Conservation (phyloP, 2,888 invertebrate species). For the Acanthosepion pharaonis region DNA sequence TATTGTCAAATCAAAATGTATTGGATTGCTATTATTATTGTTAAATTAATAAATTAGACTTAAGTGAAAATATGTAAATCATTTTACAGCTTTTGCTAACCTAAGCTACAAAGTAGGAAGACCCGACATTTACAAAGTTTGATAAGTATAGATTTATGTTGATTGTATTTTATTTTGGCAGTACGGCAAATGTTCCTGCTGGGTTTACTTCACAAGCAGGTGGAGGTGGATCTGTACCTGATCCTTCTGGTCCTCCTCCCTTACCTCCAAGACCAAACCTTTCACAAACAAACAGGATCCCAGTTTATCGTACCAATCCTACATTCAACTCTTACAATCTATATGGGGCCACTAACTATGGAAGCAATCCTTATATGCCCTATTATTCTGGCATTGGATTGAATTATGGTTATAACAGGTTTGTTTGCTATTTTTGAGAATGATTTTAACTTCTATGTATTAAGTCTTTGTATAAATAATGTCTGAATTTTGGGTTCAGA, state of each 20-base stretch:
- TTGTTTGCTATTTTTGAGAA: conserved; percentile 52
- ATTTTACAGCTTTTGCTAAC: too few species aligned
- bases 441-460: too few species aligned
- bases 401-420: conserved; percentile 59
- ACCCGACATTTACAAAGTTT: too few species aligned
- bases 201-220: not conserved
- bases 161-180: not conserved
- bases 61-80: too few species aligned
- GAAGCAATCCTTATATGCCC: conserved; percentile 44
- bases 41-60: too few species aligned
- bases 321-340: not conserved
- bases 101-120: too few species aligned
- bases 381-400: conserved; percentile 42
- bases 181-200: not conserved
- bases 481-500: too few species aligned
- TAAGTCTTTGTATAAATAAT: not conserved
- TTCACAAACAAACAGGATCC: not conserved
- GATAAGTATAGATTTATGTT: not conserved
- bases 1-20: too few species aligned
- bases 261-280: conserved; percentile 36
- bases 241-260: not conserved
- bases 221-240: not conserved
- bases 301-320: not conserved
- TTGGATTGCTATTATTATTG: too few species aligned
- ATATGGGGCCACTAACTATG: conserved; percentile 35